Base-by-base conservation (phyloP, 2,888 invertebrate genomes). In the Cantharis flavilabris region DNA sequence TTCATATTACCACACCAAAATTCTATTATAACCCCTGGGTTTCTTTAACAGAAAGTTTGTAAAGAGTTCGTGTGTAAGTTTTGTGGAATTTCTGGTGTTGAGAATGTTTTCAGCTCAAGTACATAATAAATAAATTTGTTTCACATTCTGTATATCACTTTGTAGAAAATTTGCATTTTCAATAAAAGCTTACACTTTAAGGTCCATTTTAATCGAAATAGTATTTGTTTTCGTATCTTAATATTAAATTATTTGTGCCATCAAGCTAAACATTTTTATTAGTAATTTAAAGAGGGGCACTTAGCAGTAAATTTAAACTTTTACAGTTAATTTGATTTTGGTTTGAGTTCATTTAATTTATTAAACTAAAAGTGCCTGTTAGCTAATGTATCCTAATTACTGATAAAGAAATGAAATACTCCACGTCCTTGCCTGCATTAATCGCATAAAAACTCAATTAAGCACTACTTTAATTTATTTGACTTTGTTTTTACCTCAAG, bases 291-390 rank as follows among this genome's bases (percentile, higher is more conserved):
- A 70, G 72, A 63, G 69, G 70, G 70, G 62, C 76, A 76, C 76
- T 76, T 73, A 76, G 30, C 73, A 70, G 71, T 77, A 73, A 77
- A 77, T 77, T 77, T 77, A 77, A 77, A 77, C 76, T 77, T 77
- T 74, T 71, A 74, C 63, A 67, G 70, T 72, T 75, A 77, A 77
- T 77, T 77, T 72, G 75, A 77, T 77, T 77, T 75, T 70, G 72
- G 77, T 70, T 70, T 62, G 69, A 74, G 75, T 77, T 74, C 71
- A 75, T 72, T 75, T 30, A 77, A 77, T 75, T 77, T 75, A 75
- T 72, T 75, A 74, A 77, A 77, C 75, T 75, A 72, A 72, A 77
- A 75, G 76, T 75, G 77, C 67, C 75, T 72, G 70, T 70, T 70
- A 75, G 72, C 30, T 77, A 77, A 77, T 77, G 77, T 74, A 75